phyloP scores from a whole-genome alignment of 2,888 invertebrate genomes.

The Eucera pruinosa region DNA sequence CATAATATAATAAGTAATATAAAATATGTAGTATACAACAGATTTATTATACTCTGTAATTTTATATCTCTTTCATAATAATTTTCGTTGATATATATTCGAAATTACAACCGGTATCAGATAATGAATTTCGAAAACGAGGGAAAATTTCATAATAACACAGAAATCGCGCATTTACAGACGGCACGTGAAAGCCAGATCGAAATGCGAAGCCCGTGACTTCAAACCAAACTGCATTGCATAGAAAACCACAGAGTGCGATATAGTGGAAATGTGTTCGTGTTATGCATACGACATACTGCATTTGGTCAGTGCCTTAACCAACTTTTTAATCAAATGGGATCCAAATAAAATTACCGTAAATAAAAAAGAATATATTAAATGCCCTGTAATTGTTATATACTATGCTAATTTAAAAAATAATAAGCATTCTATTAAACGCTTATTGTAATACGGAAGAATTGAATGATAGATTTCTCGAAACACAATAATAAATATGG shows the following conservation, averaged over 20 bases:
- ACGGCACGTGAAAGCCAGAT: conserved; percentile 14
- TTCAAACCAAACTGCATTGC: conserved; percentile 23
- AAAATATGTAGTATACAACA: no score
- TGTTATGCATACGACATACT: conserved; percentile 1
- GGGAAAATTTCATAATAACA: conserved; percentile 25
- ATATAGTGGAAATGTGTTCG: conserved; percentile 7
- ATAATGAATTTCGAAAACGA: conserved; percentile 2
- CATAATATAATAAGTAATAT: no score
- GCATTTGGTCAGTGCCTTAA: background rate
- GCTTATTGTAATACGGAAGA: no score
- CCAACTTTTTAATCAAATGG: background rate
- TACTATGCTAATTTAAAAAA: no score
- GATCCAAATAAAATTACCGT: background rate
- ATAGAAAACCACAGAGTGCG: conserved; percentile 26
- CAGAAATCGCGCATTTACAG: conserved; percentile 1
- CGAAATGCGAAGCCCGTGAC: conserved; percentile 14
- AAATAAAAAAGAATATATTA: no score
- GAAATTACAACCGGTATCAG: background rate
- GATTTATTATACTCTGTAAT: no score
- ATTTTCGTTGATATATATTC: background rate
- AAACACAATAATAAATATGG: background rate
- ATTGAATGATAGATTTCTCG: background rate
- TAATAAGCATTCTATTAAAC: no score
- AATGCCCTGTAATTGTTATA: no score
- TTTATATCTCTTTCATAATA: background rate